These are phyloP conservation scores for Acrobasis consociella DNA, from an alignment of 2,888 invertebrate species.

Conservation along the genomic window DNA sequence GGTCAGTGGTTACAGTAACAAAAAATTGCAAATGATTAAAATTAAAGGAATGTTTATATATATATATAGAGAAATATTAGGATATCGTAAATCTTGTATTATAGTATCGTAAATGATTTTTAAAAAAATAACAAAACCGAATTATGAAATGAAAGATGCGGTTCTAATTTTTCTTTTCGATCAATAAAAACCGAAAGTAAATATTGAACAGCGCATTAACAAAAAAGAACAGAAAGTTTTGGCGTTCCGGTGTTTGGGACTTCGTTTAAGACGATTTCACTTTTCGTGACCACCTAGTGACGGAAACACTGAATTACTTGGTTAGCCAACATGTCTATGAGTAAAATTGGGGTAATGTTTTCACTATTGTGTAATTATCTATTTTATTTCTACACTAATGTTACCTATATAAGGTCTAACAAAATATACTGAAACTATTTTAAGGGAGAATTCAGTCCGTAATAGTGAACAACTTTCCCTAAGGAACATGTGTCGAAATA, in stretches of 20 bases:
- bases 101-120: no score
- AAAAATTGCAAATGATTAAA: no score
- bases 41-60: no score
- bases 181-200: constrained; percentile 8
- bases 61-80: no score
- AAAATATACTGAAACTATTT: no score
- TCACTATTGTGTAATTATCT: neutral
- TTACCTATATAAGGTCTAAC: no score
- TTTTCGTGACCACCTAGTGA: constrained; percentile 17
- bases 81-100: no score
- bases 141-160: neutral
- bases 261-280: constrained; percentile 21
- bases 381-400: neutral
- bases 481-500: no score
- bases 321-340: neutral
- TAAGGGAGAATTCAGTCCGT: no score
- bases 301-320: constrained; percentile 1
- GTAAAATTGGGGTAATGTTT: constrained; percentile 6
- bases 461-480: no score
- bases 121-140: no score
- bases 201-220: neutral
- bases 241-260: constrained; percentile 1
- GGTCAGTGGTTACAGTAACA: no score
- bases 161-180: neutral
- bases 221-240: constrained; percentile 16